Evolutionary conservation across 2,888 invertebrate species (phyloP), one percentile per base, ranked within the genome.

Genomic region (Eupelmus urozonus): DNA sequence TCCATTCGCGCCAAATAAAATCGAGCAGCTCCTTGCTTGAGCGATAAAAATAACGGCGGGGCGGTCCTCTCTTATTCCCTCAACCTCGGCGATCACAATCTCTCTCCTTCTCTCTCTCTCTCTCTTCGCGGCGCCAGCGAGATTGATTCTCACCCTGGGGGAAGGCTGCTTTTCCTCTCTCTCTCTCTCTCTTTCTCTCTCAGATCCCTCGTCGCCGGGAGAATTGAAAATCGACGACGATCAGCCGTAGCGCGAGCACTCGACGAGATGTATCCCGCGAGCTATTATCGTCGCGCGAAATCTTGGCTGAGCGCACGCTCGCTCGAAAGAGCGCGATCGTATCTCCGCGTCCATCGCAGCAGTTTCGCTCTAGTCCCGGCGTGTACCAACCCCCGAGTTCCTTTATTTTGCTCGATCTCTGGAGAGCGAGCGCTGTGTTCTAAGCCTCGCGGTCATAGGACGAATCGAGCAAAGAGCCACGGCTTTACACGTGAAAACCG

Each of bases 231-330:
- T 77, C 75, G 71, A 74, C 60, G 57, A 67, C 55, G 49, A 53
- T 49, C 42, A n/a, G 49, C n/a, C 18, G 9, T 18, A 23, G 9
- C 53, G 20, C 20, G 42, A 51, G 57, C 45, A 29, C 40, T 67
- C 67, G 42, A 51, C 53, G 55, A 72, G 45, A 71, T 40, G 62
- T 53, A 81, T 79, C 74, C 73, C 66, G 66, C 70, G 70, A 74
- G 66, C 83, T 84, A 86, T 85, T 85, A 86, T 86, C 84, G 82
- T 81, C 80, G 81, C 76, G 80, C 83, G 82, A 86, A 86, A 62
- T 69, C 53, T 69, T 62, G 59, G 55, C 55, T 57, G 11, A 53
- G 53, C 70, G 45, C 42, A 18, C 9, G 45, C 45, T 45, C 45
- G 9, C 45, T 45, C n/a, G 45, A 34, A 34, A 34, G 25, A 18